Conservation (phyloP, 1,140 invertebrate species). For the Cephus cinctus region DNA sequence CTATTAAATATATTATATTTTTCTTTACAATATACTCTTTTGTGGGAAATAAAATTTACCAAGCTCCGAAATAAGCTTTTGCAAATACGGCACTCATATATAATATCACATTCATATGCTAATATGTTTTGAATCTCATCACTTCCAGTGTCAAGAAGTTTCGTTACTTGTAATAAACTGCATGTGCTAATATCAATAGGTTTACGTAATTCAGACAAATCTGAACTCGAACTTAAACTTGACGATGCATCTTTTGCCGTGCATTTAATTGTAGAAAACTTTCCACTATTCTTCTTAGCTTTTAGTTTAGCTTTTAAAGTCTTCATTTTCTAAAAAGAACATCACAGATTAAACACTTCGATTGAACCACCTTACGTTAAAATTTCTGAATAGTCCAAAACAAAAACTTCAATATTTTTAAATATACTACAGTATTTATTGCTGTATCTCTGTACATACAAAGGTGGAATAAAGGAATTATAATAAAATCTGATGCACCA, state of each 20-base stretch:
- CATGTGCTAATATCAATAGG: constrained; percentile 63
- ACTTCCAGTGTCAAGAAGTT: constrained; percentile 32
- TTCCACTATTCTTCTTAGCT: constrained; percentile 19
- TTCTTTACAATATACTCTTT: constrained; percentile 72
- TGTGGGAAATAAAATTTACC: constrained; percentile 82
- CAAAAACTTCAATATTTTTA: neutral
- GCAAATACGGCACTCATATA: constrained; percentile 84
- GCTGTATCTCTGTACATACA: neutral
- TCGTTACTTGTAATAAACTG: constrained; percentile 59
- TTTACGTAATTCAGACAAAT: constrained; percentile 63
- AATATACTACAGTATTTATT: neutral
- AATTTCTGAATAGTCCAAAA: neutral
- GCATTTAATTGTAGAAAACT: constrained; percentile 14
- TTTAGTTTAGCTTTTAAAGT: constrained; percentile 21
- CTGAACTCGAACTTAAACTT: constrained; percentile 37
- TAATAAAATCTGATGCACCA: constrained; percentile 3
- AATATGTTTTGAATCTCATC: constrained; percentile 69
- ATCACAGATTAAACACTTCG: neutral
- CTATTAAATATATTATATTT: constrained; percentile 54
- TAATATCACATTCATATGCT: constrained; percentile 75
- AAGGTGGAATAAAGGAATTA: neutral
- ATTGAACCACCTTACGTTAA: neutral
- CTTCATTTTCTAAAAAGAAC: constrained; percentile 12
- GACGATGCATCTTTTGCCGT: constrained; percentile 2
- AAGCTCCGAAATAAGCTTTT: constrained; percentile 80